Percentiles rank a stretch among this genome's conserved stretches.
phyloP scores from a whole-genome alignment of 2,113 vertebrate genomes.

The Lethenteron camtschaticum region DNA sequence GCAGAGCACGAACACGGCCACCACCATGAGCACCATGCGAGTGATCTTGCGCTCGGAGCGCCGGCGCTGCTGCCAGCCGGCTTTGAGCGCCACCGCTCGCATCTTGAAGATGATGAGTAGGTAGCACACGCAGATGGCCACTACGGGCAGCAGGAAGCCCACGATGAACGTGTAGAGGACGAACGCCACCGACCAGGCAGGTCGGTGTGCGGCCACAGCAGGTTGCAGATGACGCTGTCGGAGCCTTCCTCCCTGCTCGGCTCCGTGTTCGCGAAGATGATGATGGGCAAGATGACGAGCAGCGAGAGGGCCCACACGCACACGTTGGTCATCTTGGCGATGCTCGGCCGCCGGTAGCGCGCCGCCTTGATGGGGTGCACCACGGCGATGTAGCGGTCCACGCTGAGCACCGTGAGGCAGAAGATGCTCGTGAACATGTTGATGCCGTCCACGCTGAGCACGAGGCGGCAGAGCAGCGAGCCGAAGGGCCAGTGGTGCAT shows the following conservation, averaged over 20 bases:
- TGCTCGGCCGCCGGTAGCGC: conserved; percentile 5
- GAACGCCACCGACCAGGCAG: conserved; percentile 49
- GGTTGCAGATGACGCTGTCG: conserved; percentile 44
- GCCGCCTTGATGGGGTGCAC: conserved; percentile 10
- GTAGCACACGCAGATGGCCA: conserved; percentile 63
- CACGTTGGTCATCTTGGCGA: conserved; percentile 7
- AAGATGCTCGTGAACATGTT: conserved; percentile 11
- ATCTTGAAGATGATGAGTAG: conserved; percentile 65
- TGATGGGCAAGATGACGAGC: conserved; percentile 9
- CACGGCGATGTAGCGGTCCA: conserved; percentile 9
- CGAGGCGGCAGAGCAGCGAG: conserved; percentile 7
- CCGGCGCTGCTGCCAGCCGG: conserved; percentile 66
- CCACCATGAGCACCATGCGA: conserved; percentile 70
- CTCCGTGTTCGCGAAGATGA: conserved; percentile 5
- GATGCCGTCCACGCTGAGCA: conserved; percentile 8
- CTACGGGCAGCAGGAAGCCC: conserved; percentile 61
- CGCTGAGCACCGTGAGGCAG: conserved; percentile 9
- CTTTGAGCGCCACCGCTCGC: conserved; percentile 58
- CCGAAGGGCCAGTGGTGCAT: conserved; percentile 8
- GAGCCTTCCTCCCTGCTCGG: conserved; percentile 1
- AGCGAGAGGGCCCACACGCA: conserved; percentile 8
- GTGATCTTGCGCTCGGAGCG: conserved; percentile 63
- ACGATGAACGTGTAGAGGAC: conserved; percentile 59
- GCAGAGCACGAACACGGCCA: conserved; percentile 61
- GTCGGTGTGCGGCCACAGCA: conserved; percentile 58